Evolutionary conservation across 2,888 invertebrate species (phyloP).

Genomic region (Entomobrya proxima): DNA sequence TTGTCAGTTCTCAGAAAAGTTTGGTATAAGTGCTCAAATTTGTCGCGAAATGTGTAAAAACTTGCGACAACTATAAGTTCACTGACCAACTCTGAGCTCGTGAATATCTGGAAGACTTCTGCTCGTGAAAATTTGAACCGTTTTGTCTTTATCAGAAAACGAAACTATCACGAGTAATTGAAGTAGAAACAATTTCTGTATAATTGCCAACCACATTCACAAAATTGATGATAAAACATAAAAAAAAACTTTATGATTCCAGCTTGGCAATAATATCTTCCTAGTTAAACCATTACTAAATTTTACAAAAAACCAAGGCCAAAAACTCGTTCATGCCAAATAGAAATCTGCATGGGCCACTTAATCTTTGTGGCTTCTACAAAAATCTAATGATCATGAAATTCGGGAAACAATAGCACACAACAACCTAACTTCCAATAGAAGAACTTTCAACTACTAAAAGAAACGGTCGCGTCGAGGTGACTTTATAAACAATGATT

Average conservation of each 20-base stretch:
- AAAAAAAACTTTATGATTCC: background rate
- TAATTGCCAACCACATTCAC: background rate
- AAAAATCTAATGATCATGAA: background rate
- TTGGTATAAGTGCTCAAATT: background rate
- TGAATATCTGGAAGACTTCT: background rate
- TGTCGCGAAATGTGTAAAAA: background rate
- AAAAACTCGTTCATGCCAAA: slow-evolving; percentile 1
- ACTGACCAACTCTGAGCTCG: background rate
- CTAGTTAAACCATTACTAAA: background rate
- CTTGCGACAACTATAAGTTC: background rate
- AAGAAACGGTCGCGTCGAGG: background rate
- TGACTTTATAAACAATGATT: slow-evolving; percentile 22
- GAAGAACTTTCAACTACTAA: background rate
- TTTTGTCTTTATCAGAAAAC: too few relatives aligned
- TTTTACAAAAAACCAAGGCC: slow-evolving; percentile 17
- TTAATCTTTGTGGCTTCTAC: background rate
- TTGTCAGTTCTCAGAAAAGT: too few relatives aligned
- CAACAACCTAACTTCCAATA: background rate
- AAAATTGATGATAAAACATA: slow-evolving; percentile 2
- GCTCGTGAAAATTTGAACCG: too few relatives aligned
- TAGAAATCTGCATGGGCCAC: background rate
- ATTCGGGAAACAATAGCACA: background rate
- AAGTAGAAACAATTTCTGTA: too few relatives aligned
- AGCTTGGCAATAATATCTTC: background rate
- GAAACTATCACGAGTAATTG: too few relatives aligned